Base-by-base conservation (phyloP, 2,113 vertebrate genomes). In the Pseudorectes ferrugineus region DNA sequence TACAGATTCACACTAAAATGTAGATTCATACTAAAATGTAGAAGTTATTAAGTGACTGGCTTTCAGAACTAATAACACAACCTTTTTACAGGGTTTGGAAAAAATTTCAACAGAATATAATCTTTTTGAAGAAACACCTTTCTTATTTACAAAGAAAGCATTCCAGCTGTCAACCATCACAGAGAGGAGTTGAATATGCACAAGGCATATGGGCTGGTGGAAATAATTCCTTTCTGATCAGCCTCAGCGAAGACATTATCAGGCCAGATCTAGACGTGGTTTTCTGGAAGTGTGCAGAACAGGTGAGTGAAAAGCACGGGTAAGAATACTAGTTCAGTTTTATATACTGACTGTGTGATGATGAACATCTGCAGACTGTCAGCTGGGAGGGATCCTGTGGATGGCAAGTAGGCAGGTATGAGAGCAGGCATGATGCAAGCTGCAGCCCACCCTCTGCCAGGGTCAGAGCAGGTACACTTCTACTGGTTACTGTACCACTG, bases 381-480 rank as follows among this genome's bases (percentile, higher is more conserved):
- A 75, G 78, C 49, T 76, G 51, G 19, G 17, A 25, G 51, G 19
- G 17, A 25, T 88, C 9, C 42, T 57, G 2, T 6, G 36, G 40
- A 63, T 12, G 20, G 22, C 40, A 76, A 36, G 15, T 10, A 70
- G 14, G 55, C 10, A 70, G 43, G 10, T 78, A 43, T 8, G 14
- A 48, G 31, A 78, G 65, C 15, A 65, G 5, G 20, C 40, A 81
- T 2, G 4, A 57, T 16, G 24, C 31, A 71, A 59, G 25, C 20
- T 52, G 58, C n/a, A 68, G 40, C 13, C 45, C n/a, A 28, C 2
- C 1, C 17, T 5, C 4, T 1, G 26, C 38, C 28, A 57, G 3
- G 11, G 15, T 73, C 51, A 63, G 26, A 22, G 35, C 57, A 78
- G 43, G 12, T 36, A 26, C 42, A 40, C 7, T 36, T 18, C 33